Evolutionary conservation across 2,113 vertebrate genomes (phyloP).

Genomic region (Limanda limanda): DNA sequence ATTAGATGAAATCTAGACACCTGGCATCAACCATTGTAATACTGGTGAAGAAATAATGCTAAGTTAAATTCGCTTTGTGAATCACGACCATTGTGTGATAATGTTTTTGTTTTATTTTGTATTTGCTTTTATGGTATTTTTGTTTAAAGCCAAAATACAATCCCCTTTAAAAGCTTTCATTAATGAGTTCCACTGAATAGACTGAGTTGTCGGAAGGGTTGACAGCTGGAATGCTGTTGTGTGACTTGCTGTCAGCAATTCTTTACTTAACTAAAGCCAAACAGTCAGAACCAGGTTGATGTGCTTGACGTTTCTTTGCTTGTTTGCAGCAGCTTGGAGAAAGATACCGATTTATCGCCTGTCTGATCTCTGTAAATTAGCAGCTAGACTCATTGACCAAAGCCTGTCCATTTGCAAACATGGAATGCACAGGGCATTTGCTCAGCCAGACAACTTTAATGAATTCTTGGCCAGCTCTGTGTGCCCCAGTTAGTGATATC

Average conservation of each 20-base stretch:
- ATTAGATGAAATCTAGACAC: too few relatives aligned
- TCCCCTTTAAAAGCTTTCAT: constrained; percentile 5
- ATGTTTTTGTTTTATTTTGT: too few relatives aligned
- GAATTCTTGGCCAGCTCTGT: constrained; percentile 44
- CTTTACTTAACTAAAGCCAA: not conserved
- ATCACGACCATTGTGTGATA: too few relatives aligned
- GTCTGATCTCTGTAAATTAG: constrained; percentile 47
- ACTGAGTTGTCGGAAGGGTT: too few relatives aligned
- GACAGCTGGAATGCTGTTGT: not conserved
- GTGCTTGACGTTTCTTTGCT: not conserved
- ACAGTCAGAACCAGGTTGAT: not conserved
- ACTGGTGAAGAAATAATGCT: too few relatives aligned
- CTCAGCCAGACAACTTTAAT: constrained; percentile 56
- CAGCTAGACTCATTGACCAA: constrained; percentile 39
- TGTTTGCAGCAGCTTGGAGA: not conserved
- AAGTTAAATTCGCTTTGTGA: too few relatives aligned
- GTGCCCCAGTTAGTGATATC: constrained; percentile 45
- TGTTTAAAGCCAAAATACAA: too few relatives aligned
- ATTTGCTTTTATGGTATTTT: not conserved
- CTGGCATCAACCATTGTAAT: too few relatives aligned
- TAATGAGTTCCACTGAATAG: not conserved
- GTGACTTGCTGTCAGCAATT: not conserved
- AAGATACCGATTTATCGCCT: not conserved
- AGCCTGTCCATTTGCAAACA: constrained; percentile 42
- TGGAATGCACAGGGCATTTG: constrained; percentile 30